Evolutionary conservation across 2,797 vertebrate genomes (phyloP).

Genomic region (Lutjanus campechanus): DNA sequence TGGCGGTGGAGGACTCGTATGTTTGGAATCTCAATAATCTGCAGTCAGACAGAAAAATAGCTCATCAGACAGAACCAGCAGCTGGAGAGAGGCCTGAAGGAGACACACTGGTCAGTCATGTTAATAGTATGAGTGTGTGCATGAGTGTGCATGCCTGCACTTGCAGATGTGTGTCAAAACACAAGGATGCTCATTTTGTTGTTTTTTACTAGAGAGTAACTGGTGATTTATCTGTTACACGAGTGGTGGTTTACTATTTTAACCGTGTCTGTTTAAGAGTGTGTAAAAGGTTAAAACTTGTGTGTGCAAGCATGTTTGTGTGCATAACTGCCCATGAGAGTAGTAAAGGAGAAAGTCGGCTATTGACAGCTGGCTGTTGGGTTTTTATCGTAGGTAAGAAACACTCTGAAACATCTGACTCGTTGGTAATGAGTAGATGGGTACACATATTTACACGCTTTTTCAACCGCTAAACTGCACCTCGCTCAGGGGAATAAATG

Average conservation of each 20-base stretch:
- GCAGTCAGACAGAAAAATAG: slow-evolving; percentile 31
- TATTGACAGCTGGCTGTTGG: slow-evolving; percentile 51
- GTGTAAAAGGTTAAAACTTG: slow-evolving; percentile 26
- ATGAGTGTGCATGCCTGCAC: slow-evolving; percentile 17
- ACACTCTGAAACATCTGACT: slow-evolving; percentile 73
- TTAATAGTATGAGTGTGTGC: slow-evolving; percentile 24
- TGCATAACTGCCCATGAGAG: slow-evolving; percentile 10
- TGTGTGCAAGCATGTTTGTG: slow-evolving; percentile 13
- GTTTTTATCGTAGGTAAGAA: slow-evolving; percentile 45
- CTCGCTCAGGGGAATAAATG: slow-evolving; percentile 53
- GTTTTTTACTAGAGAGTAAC: slow-evolving; percentile 41
- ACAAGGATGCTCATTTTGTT: slow-evolving; percentile 47
- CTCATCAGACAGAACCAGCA: slow-evolving; percentile 36
- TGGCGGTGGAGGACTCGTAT: background rate
- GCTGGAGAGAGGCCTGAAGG: slow-evolving; percentile 31
- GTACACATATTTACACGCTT: slow-evolving; percentile 56
- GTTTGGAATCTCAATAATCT: slow-evolving; percentile 50
- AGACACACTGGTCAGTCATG: slow-evolving; percentile 32
- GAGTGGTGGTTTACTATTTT: slow-evolving; percentile 53
- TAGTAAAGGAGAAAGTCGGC: slow-evolving; percentile 24
- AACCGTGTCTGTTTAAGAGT: slow-evolving; percentile 36
- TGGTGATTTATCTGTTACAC: slow-evolving; percentile 52
- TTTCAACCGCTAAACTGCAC: slow-evolving; percentile 51
- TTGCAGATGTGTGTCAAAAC: slow-evolving; percentile 38
- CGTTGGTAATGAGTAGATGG: slow-evolving; percentile 71